Base-by-base conservation (phyloP, 2,888 invertebrate genomes). In the Pyrrhosoma nymphula region DNA sequence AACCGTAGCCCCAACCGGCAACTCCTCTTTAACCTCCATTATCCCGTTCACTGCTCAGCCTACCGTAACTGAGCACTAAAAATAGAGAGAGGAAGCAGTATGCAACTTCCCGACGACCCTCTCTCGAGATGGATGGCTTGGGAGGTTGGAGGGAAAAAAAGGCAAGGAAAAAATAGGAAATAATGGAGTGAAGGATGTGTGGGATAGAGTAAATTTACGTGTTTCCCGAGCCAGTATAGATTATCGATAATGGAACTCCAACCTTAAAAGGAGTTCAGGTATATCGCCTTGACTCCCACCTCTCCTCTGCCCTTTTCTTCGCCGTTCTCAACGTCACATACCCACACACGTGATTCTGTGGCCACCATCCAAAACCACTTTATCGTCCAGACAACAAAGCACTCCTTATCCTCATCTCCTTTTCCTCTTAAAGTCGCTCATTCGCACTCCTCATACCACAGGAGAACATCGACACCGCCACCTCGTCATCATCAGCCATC, bases 121-220 rank as follows among this genome's bases (percentile, higher is more conserved):
- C 69, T 63, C 60, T 69, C n/a, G 47, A 93, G 93, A 93, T 93
- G 69, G 60, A 93, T 75, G 93, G 69, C 69, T 69, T 16, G 39
- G 69, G 93, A 69, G 2, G 60, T 60, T 16, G 89, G 35, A 93
- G 69, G 23, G 18, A 82, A 82, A 82, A 82, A 35, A 82, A 82
- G 30, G 30, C 30, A 35, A 82, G 3, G 69, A 47, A 47, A 63
- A 93, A 93, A 93, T 75, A 47, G 93, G 63, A 47, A 47, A 69
- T n/a, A 93, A 93, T 93, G 93, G 93, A 75, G 69, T 82, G 91
- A 26, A 26, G 91, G 60, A 39, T 69, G 63, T 47, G 93, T 47
- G 63, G 69, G 69, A 93, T 47, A 69, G 93, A 93, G 93, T 93
- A 93, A 93, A 93, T 93, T 93, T 93, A 93, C 93, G 69, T 93